A percentile compares a stretch with the other conserved stretches of the same genome.
Evolutionary conservation across 2,113 vertebrate species (phyloP).

Genomic region (Thermophis baileyi): DNA sequence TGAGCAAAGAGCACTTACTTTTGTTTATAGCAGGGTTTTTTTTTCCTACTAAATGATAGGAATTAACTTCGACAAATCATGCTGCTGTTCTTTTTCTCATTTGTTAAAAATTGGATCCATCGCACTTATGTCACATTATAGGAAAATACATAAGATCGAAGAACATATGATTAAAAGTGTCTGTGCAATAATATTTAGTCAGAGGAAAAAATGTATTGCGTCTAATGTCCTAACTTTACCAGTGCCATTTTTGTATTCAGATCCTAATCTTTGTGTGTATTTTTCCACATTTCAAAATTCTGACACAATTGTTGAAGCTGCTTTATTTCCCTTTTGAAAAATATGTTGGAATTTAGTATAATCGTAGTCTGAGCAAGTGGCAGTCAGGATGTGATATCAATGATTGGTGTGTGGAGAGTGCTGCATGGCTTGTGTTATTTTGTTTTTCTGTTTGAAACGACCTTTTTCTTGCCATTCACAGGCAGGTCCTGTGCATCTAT

Average conservation of each 20-base stretch:
- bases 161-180: constrained; percentile 78
- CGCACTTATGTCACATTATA: constrained; percentile 75
- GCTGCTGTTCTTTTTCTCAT: constrained; percentile 76
- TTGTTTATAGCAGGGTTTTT: constrained; percentile 69
- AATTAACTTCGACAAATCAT: constrained; percentile 76
- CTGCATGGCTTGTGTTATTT: constrained; percentile 71
- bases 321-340: constrained; percentile 77
- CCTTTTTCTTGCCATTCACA: constrained; percentile 74
- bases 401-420: constrained; percentile 74
- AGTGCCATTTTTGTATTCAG: constrained; percentile 58
- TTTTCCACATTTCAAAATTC: constrained; percentile 78
- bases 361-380: constrained; percentile 76
- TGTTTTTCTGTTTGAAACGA: constrained; percentile 69
- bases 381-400: constrained; percentile 70
- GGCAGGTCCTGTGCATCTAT: constrained; percentile 85
- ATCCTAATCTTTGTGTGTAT: constrained; percentile 67
- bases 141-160: constrained; percentile 68
- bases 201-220: constrained; percentile 46
- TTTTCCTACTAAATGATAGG: constrained; percentile 75
- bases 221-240: constrained; percentile 62
- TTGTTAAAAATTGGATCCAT: constrained; percentile 66
- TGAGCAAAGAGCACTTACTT: constrained; percentile 81
- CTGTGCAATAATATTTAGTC: constrained; percentile 90
- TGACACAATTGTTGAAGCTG: constrained; percentile 85
- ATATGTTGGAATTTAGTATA: constrained; percentile 71